These are phyloP conservation scores for Beris morrisii DNA, from an alignment of 2,888 invertebrate species.

Conservation along the genomic window DNA sequence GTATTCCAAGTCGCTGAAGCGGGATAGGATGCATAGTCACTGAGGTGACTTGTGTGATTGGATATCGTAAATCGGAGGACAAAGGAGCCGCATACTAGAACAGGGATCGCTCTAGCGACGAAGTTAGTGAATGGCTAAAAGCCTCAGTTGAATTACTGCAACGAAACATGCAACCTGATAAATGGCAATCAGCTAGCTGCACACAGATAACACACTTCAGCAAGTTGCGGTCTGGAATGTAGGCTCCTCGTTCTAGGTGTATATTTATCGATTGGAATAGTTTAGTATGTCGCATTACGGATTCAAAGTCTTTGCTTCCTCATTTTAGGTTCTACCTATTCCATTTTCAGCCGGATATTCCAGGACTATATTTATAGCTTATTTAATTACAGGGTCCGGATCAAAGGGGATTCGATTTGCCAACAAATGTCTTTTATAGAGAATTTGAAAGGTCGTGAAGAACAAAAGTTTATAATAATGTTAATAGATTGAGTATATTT, in stretches of 20 bases:
- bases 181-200: constrained; percentile 29
- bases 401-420: too few species aligned
- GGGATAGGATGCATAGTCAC: constrained; percentile 8
- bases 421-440: too few species aligned
- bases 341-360: not conserved
- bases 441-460: too few species aligned
- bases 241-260: constrained; percentile 6
- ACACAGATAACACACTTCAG: constrained; percentile 12
- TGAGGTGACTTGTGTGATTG: not conserved
- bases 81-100: constrained; percentile 5
- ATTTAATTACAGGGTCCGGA: constrained; percentile 1
- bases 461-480: too few species aligned
- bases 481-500: too few species aligned
- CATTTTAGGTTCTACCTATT: too few species aligned
- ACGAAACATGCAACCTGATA: constrained; percentile 34
- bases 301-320: too few species aligned
- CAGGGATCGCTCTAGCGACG: constrained; percentile 10
- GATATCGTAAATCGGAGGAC: constrained; percentile 13
- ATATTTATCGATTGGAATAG: constrained; percentile 8
- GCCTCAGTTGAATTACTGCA: constrained; percentile 30
- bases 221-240: constrained; percentile 9
- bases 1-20: not conserved
- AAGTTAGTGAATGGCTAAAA: constrained; percentile 24
- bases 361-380: not conserved
- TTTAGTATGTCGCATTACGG: not conserved